Evolutionary conservation across 2,888 invertebrate species (phyloP), one percentile per base, ranked within the genome.

Genomic region (Stenurella melanura): DNA sequence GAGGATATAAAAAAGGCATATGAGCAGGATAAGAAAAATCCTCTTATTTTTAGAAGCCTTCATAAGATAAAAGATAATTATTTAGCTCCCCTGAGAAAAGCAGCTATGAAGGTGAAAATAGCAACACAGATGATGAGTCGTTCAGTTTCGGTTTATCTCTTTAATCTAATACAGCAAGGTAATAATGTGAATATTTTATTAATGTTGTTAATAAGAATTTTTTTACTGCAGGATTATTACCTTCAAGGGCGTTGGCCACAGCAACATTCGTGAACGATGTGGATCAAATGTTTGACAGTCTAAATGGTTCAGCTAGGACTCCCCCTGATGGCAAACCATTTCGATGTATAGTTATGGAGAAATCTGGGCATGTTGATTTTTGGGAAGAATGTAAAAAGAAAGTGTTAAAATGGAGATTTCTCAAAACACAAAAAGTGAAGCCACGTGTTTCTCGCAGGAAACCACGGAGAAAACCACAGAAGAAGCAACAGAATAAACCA

Each of bases 241-340:
- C 57, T 17, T 18, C 64, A 17, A 18, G 69, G 15, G 60, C 77
- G 0, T 34, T 71, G 50, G 77, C 66, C 1, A 72, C 75, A 34
- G 75, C 77, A 38, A 75, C 72, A 15, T 75, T 77, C 72, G 58
- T 64, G 1, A 38, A 50, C 17, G 66, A 77, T n/a, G 61, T 75
- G 0, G 71, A 77, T 30, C 50, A 77, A 17, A 12, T 77, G 11
- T 67, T 77, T 54, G 77, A 77, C 21, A 75, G 74, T 57, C 34
- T 61, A 3, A 77, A 77, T 67, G 77, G 21, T 10, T 50, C 26
- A 18, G 0, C 17, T 18, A 54, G 9, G 11, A 17, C n/a, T 19
- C 26, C 18, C 17, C 73, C 73, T n/a, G 60, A 60, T 60, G 73
- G 67, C 19, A 67, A 74, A 57, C 67, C 66, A 9, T 66, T 57